These are phyloP conservation scores for Limenitis camilla DNA, from an alignment of 2,888 invertebrate species.

Conservation along the genomic window DNA sequence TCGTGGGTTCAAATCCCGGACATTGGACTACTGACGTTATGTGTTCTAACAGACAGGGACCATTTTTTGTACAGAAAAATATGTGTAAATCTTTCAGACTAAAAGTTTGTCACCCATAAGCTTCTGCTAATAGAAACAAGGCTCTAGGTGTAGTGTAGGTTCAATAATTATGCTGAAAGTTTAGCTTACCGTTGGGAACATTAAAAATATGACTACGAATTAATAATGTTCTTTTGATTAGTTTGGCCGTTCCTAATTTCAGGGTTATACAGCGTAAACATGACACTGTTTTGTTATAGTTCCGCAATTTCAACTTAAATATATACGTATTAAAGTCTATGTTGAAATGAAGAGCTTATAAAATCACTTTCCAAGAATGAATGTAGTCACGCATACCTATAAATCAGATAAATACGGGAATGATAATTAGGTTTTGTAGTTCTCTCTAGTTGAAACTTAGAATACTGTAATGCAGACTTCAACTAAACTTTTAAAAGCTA, in stretches of 20 bases:
- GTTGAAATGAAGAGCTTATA: conserved; percentile 43
- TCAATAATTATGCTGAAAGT: conserved; percentile 4
- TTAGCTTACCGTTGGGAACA: conserved; percentile 2
- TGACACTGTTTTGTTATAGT: conserved; percentile 46
- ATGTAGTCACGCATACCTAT: conserved; percentile 57
- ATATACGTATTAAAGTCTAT: conserved; percentile 35
- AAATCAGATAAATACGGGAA: conserved; percentile 59
- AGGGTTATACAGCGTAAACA: conserved; percentile 56
- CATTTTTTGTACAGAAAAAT: too few species aligned
- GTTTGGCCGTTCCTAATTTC: conserved; percentile 58
- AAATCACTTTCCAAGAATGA: conserved; percentile 64
- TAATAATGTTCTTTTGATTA: conserved; percentile 55
- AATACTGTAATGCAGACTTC: background rate
- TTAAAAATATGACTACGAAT: conserved; percentile 37
- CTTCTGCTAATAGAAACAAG: too few species aligned
- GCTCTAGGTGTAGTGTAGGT: too few species aligned
- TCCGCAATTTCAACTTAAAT: conserved; percentile 40
- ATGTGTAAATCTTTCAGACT: too few species aligned
- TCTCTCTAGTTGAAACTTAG: conserved; percentile 1
- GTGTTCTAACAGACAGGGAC: too few species aligned
- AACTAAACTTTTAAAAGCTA: background rate
- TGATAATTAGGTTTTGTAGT: conserved; percentile 41
- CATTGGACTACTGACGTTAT: too few species aligned
- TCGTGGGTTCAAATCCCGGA: too few species aligned
- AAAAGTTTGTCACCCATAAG: too few species aligned